Evolutionary conservation across 1,140 invertebrate species (phyloP).

Genomic region (Zelostemma sp.): DNA sequence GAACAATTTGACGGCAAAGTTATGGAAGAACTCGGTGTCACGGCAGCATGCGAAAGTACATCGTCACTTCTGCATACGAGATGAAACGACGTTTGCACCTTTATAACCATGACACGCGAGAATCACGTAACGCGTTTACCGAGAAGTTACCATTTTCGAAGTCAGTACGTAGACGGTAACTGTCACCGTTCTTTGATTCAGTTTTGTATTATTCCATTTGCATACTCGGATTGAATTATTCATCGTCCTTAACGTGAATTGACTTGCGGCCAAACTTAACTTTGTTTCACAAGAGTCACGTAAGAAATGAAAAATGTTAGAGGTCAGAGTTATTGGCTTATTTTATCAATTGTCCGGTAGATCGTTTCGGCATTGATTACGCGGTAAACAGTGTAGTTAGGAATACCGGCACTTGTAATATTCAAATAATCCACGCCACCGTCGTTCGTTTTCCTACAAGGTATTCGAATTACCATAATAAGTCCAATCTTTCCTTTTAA

Average conservation of each 20-base stretch:
- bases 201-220: neutral
- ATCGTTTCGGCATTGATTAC: neutral
- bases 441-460: neutral
- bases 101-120: neutral
- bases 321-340: neutral
- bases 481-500: neutral
- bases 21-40: slow-evolving; percentile 13
- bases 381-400: neutral
- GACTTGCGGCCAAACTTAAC: neutral
- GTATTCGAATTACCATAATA: neutral
- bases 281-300: neutral
- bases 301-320: neutral
- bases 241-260: neutral
- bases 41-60: neutral
- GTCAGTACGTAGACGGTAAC: neutral
- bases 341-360: neutral
- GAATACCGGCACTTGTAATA: neutral
- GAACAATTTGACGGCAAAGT: slow-evolving; percentile 17
- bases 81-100: slow-evolving; percentile 9
- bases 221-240: neutral
- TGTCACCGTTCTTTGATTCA: too few relatives aligned
- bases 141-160: neutral
- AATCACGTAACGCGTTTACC: neutral
- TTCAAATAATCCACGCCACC: neutral
- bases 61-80: neutral